Evolutionary conservation across 2,113 vertebrate species (phyloP).

Genomic region (Tachuris rubrigastra): DNA sequence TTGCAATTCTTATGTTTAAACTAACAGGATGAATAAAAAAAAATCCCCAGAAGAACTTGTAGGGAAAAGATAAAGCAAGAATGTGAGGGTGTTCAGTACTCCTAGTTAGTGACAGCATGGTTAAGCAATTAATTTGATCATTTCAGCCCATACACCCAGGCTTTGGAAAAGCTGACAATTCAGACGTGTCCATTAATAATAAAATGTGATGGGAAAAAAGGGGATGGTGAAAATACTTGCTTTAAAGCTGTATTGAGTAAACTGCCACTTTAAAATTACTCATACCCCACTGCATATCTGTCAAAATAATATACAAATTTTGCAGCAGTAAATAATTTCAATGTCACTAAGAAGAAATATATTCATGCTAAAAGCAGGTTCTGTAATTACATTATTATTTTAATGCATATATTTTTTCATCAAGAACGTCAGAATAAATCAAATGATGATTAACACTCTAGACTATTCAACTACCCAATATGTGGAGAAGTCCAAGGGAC

Average conservation of each 20-base stretch:
- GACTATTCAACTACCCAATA: not conserved
- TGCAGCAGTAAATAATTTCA: not conserved
- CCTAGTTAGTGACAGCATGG: not conserved
- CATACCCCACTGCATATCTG: not conserved
- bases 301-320: conserved; percentile 3
- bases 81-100: not conserved
- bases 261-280: conserved; percentile 19
- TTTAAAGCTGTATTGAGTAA: not conserved
- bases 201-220: not conserved
- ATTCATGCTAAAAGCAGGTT: conserved; percentile 30
- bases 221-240: not conserved
- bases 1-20: not conserved
- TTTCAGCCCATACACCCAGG: not conserved
- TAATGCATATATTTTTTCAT: conserved; percentile 22
- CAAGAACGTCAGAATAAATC: not conserved
- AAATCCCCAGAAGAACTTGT: not conserved
- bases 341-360: not conserved
- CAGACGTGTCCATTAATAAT: conserved; percentile 8
- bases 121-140: not conserved
- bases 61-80: not conserved
- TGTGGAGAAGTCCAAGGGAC: not conserved
- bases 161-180: conserved; percentile 28
- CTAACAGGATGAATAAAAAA: not conserved
- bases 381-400: conserved; percentile 13
- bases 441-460: not conserved